These are phyloP conservation scores for Cephus pulcher DNA, from an alignment of 2,888 invertebrate species.

Conservation along the genomic window DNA sequence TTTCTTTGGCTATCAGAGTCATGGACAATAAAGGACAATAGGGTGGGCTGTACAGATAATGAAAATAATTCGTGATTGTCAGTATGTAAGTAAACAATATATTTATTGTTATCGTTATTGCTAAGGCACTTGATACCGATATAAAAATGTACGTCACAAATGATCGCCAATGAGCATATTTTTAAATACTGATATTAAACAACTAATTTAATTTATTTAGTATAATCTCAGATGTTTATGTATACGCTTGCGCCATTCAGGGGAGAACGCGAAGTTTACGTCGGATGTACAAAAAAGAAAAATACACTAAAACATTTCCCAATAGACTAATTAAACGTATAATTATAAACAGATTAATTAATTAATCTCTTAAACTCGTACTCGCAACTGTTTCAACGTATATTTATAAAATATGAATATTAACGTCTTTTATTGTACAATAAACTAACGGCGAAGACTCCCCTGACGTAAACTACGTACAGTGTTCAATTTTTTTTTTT, in stretches of 20 bases:
- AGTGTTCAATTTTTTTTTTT: constrained; percentile 8
- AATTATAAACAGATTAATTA: no score
- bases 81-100: constrained; percentile 64
- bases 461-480: constrained; percentile 38
- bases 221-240: constrained; percentile 51
- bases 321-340: no score
- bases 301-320: no score
- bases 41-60: background rate
- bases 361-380: no score
- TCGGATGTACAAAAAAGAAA: no score
- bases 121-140: constrained; percentile 65
- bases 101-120: constrained; percentile 63
- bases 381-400: no score
- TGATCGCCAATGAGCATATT: constrained; percentile 63
- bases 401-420: no score
- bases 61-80: constrained; percentile 8
- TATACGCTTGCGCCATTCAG: constrained; percentile 36
- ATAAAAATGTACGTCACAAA: constrained; percentile 64
- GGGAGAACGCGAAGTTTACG: constrained; percentile 10
- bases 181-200: constrained; percentile 65
- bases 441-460: background rate
- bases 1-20: background rate
- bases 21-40: background rate
- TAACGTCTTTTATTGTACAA: no score
- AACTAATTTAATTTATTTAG: constrained; percentile 54